Evolutionary conservation across 2,113 vertebrate genomes (phyloP).

Genomic region (Turdus rufiventris): DNA sequence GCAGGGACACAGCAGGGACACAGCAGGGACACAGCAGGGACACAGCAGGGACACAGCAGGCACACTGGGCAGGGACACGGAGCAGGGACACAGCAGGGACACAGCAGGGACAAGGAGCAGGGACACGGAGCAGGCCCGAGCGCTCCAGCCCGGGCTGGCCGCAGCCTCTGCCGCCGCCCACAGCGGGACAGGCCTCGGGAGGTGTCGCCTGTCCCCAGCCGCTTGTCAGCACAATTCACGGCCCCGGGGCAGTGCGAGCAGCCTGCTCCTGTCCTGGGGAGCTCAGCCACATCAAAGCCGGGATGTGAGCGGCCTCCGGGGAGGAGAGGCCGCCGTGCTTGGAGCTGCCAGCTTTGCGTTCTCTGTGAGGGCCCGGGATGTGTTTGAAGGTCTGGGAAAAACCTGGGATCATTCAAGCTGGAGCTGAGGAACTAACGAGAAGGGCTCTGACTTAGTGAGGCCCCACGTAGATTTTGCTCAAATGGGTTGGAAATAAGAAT

Average conservation of each 20-base stretch:
- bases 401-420: slow-evolving; percentile 13
- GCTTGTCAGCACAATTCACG: slow-evolving; percentile 41
- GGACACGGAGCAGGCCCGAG: too few relatives aligned
- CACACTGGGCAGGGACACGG: too few relatives aligned
- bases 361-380: neutral
- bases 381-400: slow-evolving; percentile 22
- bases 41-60: too few relatives aligned
- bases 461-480: neutral
- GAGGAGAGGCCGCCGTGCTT: neutral
- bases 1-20: too few relatives aligned
- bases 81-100: too few relatives aligned
- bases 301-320: neutral
- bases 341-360: slow-evolving; percentile 2
- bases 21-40: too few relatives aligned
- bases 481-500: neutral
- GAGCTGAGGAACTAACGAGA: neutral
- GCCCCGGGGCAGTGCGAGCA: neutral
- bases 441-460: neutral
- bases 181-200: neutral
- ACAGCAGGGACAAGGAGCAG: too few relatives aligned
- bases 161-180: neutral
- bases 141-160: too few relatives aligned
- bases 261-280: neutral
- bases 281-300: slow-evolving; percentile 55
- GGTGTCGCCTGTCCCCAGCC: slow-evolving; percentile 33